Conservation (phyloP, 2,797 vertebrate species). For the Pangasius djambal region DNA sequence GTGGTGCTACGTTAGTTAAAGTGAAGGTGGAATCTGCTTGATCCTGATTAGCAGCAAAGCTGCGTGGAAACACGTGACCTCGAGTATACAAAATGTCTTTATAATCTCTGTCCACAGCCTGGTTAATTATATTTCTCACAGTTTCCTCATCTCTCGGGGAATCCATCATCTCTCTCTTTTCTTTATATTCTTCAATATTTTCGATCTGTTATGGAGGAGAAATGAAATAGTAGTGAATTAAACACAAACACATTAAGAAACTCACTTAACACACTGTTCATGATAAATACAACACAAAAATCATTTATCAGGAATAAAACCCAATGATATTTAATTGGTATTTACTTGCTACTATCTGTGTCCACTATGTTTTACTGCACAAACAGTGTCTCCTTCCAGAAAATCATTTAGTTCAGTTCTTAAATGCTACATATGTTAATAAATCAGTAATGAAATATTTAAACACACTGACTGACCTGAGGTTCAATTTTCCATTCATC, state of each 20-base stretch:
- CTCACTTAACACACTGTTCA: background rate
- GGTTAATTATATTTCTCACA: background rate
- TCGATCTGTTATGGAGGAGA: background rate
- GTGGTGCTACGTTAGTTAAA: conserved; percentile 16
- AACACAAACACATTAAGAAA: background rate
- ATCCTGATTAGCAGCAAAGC: background rate
- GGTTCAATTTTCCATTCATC: conserved; percentile 16
- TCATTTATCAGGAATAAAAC: too few relatives aligned
- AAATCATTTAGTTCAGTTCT: background rate
- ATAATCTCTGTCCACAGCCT: background rate
- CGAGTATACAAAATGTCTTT: background rate
- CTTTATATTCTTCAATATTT: background rate
- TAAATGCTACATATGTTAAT: background rate
- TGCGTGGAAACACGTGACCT: background rate
- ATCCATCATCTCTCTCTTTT: background rate
- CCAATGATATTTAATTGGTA: too few relatives aligned
- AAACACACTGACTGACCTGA: conserved; percentile 19
- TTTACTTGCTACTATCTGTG: background rate
- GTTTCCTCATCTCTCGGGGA: background rate
- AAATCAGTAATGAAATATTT: background rate
- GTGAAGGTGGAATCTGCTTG: conserved; percentile 22
- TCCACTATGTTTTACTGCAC: background rate
- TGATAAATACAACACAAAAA: background rate
- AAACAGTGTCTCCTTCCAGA: background rate
- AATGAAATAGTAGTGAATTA: background rate